phyloP scores from a whole-genome alignment of 2,113 vertebrate species.

The Passer domesticus region DNA sequence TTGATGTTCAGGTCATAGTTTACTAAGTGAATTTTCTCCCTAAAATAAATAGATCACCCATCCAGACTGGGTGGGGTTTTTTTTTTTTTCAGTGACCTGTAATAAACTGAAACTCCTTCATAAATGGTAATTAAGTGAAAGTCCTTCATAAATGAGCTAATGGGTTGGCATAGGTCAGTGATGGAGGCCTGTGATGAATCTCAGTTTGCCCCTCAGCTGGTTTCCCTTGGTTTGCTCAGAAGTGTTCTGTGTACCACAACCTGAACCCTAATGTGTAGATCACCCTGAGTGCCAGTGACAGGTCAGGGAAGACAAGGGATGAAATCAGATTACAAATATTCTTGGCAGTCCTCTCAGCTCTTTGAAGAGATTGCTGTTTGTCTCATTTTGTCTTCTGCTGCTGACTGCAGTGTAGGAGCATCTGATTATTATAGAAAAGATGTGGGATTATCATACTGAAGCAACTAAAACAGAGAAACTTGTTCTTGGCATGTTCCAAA shows the following conservation, averaged over 20 bases:
- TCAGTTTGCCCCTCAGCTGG: not conserved
- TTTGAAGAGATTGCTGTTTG: not conserved
- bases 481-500: slow-evolving; percentile 26
- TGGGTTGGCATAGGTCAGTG: not conserved
- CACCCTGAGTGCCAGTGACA: not conserved
- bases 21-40: not conserved
- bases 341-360: not conserved
- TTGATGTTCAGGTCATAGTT: not conserved
- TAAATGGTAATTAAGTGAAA: not conserved
- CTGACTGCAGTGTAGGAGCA: not conserved
- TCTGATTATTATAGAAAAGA: slow-evolving; percentile 48
- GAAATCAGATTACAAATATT: not conserved
- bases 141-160: not conserved
- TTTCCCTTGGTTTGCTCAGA: not conserved
- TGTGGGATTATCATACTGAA: slow-evolving; percentile 26
- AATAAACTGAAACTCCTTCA: not conserved
- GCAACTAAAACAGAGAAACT: slow-evolving; percentile 39
- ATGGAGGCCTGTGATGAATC: not conserved
- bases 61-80: not conserved
- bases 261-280: not conserved
- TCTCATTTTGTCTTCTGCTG: slow-evolving; percentile 10
- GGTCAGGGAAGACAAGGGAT: not conserved
- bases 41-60: not conserved
- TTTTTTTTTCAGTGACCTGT: not conserved
- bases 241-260: not conserved